Evolutionary conservation across 1,140 invertebrate species (phyloP).

Genomic region (Polypedilum vanderplanki): DNA sequence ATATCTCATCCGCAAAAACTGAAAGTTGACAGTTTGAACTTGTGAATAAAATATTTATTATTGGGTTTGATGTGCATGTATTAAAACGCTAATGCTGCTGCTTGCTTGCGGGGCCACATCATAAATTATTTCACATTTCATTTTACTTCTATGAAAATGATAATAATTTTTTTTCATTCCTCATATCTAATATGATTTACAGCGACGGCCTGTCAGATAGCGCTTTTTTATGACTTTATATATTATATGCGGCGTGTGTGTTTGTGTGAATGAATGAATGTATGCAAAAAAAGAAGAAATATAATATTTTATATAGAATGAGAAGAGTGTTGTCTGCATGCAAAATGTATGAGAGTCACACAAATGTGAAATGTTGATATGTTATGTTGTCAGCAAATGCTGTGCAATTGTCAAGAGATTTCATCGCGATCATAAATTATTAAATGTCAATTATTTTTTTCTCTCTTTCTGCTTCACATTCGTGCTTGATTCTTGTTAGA

Average conservation of each 20-base stretch:
- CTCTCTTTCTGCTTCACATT: too few relatives aligned
- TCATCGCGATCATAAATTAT: slow-evolving; percentile 25
- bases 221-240: slow-evolving; percentile 24
- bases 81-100: not conserved
- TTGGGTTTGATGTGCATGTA: not conserved
- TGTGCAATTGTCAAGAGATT: slow-evolving; percentile 11
- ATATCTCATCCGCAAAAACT: too few relatives aligned
- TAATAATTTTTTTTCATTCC: slow-evolving; percentile 23
- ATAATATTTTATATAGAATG: not conserved
- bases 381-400: slow-evolving; percentile 22
- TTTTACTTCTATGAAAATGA: slow-evolving; percentile 1
- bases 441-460: slow-evolving; percentile 24
- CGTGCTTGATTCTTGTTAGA: not conserved
- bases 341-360: not conserved
- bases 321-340: not conserved
- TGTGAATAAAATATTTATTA: not conserved
- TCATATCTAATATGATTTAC: slow-evolving; percentile 26
- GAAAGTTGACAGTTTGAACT: slow-evolving; percentile 9
- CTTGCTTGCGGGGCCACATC: slow-evolving; percentile 4
- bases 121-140: slow-evolving; percentile 19
- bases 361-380: slow-evolving; percentile 18
- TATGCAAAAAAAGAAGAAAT: not conserved
- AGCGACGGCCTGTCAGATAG: slow-evolving; percentile 20
- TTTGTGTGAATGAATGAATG: not conserved
- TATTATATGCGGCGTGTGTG: not conserved